Evolutionary conservation across 2,888 invertebrate genomes (phyloP).

Genomic region (Hymenopus coronatus): DNA sequence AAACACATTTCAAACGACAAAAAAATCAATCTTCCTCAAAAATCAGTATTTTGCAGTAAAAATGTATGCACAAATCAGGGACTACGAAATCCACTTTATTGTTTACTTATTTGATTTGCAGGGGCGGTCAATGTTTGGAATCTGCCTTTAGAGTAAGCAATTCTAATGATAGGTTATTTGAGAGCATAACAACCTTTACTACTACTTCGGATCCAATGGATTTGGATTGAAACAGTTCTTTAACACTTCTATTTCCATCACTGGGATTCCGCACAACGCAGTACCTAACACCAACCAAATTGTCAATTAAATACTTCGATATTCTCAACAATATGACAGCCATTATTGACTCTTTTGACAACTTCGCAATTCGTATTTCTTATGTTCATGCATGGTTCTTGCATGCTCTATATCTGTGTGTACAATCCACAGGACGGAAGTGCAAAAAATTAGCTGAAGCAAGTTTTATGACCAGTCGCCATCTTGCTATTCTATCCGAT

Average conservation of each 20-base stretch:
- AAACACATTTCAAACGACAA: too few species aligned
- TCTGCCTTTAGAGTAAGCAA: neutral
- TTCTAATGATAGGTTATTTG: neutral
- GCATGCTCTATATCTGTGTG: too few species aligned
- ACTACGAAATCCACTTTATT: neutral
- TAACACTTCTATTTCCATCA: neutral
- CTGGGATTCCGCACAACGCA: neutral
- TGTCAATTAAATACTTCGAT: neutral
- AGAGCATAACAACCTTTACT: slow-evolving; percentile 5
- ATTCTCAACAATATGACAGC: neutral
- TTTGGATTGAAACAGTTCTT: neutral
- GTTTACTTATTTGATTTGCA: too few species aligned
- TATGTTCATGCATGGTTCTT: too few species aligned
- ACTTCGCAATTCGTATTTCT: too few species aligned
- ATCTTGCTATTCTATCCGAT: too few species aligned
- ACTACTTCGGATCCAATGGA: slow-evolving; percentile 13
- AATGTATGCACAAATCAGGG: neutral
- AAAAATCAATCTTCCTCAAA: neutral
- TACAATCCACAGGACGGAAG: too few species aligned
- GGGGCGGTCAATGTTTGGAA: too few species aligned
- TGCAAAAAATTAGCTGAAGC: too few species aligned
- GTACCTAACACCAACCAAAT: neutral
- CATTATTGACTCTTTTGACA: neutral
- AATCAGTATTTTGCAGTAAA: neutral
- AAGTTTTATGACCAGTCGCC: too few species aligned